A percentile compares a stretch with the other conserved stretches of the same genome.
phyloP scores from a whole-genome alignment of 2,113 vertebrate genomes.

The Nycticorax nycticorax region DNA sequence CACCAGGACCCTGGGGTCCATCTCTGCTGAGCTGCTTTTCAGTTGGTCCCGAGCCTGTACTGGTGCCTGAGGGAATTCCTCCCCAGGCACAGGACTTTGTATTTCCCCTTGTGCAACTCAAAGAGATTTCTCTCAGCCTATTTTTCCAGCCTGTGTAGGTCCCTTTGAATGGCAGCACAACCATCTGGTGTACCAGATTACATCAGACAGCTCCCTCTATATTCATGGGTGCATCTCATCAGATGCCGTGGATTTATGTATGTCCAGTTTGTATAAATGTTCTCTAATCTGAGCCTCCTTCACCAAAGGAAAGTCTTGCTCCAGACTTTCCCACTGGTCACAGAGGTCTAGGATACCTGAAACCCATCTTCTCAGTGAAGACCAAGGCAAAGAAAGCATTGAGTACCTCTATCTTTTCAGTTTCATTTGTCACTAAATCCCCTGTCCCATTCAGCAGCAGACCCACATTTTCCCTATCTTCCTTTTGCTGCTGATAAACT shows the following conservation, averaged over 20 bases:
- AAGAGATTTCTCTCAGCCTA: background rate
- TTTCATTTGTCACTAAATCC: background rate
- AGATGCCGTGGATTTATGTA: background rate
- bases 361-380: background rate
- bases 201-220: background rate
- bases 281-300: background rate
- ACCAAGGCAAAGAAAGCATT: background rate
- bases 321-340: background rate
- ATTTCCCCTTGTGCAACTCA: background rate
- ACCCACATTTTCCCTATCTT: background rate
- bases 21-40: background rate
- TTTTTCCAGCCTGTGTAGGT: background rate
- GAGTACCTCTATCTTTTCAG: background rate
- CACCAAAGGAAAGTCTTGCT: background rate
- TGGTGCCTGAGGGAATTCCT: background rate
- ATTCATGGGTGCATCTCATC: background rate
- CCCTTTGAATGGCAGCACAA: background rate
- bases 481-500: background rate
- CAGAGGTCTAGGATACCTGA: background rate
- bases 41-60: background rate
- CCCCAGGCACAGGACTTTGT: background rate
- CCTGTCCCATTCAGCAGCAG: background rate
- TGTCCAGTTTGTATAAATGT: background rate
- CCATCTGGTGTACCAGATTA: background rate
- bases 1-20: background rate